Base-by-base conservation (phyloP, 37 sponge, comb jelly and placozoan genomes). In the Chondrilla cf. caribensis region DNA sequence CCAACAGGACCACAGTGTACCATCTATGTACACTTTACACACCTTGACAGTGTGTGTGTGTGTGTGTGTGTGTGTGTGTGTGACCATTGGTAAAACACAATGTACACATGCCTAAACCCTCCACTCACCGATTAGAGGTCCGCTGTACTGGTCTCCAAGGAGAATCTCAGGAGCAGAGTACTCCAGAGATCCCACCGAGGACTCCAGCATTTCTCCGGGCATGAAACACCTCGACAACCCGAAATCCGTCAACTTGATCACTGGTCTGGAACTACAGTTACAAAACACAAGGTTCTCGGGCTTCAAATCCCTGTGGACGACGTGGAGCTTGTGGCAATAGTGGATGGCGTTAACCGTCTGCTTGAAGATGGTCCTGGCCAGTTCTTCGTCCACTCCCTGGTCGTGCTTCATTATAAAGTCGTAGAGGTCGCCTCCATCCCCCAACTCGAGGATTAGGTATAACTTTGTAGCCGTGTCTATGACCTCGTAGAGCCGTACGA, bases 81-180 rank as follows among this genome's bases (percentile, higher is more conserved):
- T n/a, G n/a, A n/a, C n/a, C n/a, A n/a, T n/a, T n/a, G n/a, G n/a
- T n/a, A n/a, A n/a, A n/a, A n/a, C n/a, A n/a, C n/a, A n/a, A n/a
- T n/a, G n/a, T n/a, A n/a, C n/a, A n/a, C n/a, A n/a, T n/a, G n/a
- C n/a, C n/a, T n/a, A n/a, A n/a, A n/a, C n/a, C n/a, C n/a, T n/a
- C n/a, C n/a, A 83, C 92, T 81, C 32, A 98, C 96, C 98, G 22
- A 94, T 84, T 44, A 91, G 87, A 2, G 96, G 98, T 0, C 89
- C 93, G 68, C 93, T 91, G 80, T 98, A 98, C 11, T 86, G 88
- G 59, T 98, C 98, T 36, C 96, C 96, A 22, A 95, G 86, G 3
- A 98, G 87, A 32, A 98, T 93, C 77, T 98, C 98, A 6, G 98
- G 98, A 19, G 98, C 98, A 21, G 98, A 93, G 68, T 98, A 98